Percentiles rank a stretch among this genome's conserved stretches.
Evolutionary conservation across 1,140 invertebrate genomes (phyloP).

Genomic region (Zaprionus kolodkinae): DNA sequence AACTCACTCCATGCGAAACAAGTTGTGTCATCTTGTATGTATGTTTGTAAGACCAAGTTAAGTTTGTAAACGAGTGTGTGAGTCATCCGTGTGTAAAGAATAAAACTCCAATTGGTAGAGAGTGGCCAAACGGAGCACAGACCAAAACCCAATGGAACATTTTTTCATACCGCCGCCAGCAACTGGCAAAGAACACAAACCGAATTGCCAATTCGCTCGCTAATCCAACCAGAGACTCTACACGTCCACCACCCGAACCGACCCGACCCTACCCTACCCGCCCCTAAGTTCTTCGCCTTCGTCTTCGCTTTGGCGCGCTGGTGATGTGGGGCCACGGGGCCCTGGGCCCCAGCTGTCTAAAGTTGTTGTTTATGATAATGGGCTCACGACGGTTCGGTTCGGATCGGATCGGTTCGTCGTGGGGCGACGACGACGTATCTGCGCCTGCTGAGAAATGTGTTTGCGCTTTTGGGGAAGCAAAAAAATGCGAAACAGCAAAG

Average conservation of each 20-base stretch:
- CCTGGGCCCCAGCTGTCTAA: constrained; percentile 69
- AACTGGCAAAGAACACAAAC: constrained; percentile 23
- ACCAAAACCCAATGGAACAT: constrained; percentile 62
- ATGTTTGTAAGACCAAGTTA: neutral
- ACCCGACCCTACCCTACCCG: neutral
- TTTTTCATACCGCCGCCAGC: constrained; percentile 25
- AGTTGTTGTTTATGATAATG: constrained; percentile 81
- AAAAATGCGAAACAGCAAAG: constrained; percentile 2
- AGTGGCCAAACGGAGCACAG: constrained; percentile 17
- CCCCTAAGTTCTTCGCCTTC: neutral
- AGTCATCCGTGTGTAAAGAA: constrained; percentile 33
- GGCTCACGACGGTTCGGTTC: constrained; percentile 33
- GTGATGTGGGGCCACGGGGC: neutral
- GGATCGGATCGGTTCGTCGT: neutral
- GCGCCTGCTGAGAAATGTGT: constrained; percentile 53
- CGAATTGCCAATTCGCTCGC: constrained; percentile 67
- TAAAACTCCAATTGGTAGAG: constrained; percentile 28
- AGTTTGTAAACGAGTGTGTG: constrained; percentile 4
- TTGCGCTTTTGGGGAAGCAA: constrained; percentile 49
- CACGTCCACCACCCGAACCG: neutral
- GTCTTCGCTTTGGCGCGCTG: neutral
- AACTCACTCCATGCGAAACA: constrained; percentile 16
- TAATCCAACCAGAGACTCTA: constrained; percentile 62
- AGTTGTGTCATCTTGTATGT: constrained; percentile 36
- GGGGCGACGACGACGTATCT: constrained; percentile 41